These are phyloP conservation scores for Luscinia megarhynchos DNA, from an alignment of 2,797 vertebrate genomes.

Conservation along the genomic window DNA sequence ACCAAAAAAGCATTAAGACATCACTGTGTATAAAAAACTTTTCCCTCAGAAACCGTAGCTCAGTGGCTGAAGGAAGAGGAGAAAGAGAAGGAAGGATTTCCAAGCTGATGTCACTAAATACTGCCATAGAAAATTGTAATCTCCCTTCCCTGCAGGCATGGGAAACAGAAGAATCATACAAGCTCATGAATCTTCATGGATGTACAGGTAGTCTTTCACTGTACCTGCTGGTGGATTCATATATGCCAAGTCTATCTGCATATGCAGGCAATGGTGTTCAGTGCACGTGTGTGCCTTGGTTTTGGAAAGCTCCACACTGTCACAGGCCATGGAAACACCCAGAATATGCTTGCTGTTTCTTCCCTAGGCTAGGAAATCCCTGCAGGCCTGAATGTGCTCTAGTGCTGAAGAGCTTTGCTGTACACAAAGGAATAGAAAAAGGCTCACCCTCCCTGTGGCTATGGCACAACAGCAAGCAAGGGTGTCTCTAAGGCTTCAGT, in stretches of 20 bases:
- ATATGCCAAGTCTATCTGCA: neutral
- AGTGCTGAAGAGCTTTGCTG: neutral
- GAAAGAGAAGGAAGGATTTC: neutral
- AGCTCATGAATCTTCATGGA: neutral
- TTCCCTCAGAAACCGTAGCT: neutral
- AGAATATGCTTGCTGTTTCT: neutral
- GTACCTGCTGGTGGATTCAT: neutral
- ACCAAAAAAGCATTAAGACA: neutral
- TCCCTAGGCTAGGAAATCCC: neutral
- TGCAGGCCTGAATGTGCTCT: neutral
- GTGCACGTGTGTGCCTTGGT: neutral
- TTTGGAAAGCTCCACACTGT: neutral
- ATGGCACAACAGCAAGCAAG: neutral
- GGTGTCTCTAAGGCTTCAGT: neutral
- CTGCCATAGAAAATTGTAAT: neutral
- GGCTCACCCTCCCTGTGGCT: neutral
- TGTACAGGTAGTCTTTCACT: neutral
- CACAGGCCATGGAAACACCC: neutral
- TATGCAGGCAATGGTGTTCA: neutral
- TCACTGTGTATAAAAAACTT: neutral
- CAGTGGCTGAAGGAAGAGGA: neutral
- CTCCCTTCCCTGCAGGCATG: neutral
- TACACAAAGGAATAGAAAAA: neutral
- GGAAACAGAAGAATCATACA: neutral
- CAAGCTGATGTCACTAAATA: neutral